phyloP scores from a whole-genome alignment of 2,113 vertebrate species.

The Periophthalmodon schlosseri region DNA sequence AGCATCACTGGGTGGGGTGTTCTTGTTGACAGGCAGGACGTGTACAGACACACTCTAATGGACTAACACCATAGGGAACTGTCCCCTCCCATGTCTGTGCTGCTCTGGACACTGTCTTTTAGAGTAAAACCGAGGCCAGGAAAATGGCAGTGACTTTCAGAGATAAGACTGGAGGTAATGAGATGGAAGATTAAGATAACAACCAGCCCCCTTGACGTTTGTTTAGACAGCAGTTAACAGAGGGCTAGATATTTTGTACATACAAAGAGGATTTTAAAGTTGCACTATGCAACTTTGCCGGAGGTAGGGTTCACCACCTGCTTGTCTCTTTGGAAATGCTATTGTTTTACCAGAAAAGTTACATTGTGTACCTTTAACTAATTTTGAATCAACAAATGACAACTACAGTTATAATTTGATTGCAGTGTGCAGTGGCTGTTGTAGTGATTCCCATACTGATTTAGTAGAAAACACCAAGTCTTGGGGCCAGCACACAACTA shows the following conservation, averaged over 20 bases:
- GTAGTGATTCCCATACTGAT: not conserved
- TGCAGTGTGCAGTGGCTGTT: too few relatives aligned
- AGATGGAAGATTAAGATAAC: constrained; percentile 14
- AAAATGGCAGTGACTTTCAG: constrained; percentile 30
- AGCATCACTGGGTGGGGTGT: constrained; percentile 58
- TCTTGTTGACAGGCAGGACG: constrained; percentile 41
- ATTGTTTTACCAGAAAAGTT: too few relatives aligned
- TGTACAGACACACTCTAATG: constrained; percentile 32
- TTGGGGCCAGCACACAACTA: not conserved
- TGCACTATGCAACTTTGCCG: not conserved
- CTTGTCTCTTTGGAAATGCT: too few relatives aligned
- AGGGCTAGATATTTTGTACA: not conserved
- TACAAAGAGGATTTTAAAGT: not conserved
- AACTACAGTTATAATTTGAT: not conserved
- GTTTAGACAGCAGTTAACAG: not conserved
- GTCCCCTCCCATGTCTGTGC: constrained; percentile 43
- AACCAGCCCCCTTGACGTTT: constrained; percentile 1
- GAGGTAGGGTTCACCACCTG: too few relatives aligned
- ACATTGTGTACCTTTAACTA: too few relatives aligned
- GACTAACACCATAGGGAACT: constrained; percentile 25
- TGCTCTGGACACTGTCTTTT: constrained; percentile 60
- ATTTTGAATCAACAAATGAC: not conserved
- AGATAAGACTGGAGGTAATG: constrained; percentile 24
- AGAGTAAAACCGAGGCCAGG: constrained; percentile 32
- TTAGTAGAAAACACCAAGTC: not conserved